A percentile compares a stretch with the other conserved stretches of the same genome.
Conservation (phyloP, 2,888 invertebrate genomes). For the Leucophora obtusa region DNA sequence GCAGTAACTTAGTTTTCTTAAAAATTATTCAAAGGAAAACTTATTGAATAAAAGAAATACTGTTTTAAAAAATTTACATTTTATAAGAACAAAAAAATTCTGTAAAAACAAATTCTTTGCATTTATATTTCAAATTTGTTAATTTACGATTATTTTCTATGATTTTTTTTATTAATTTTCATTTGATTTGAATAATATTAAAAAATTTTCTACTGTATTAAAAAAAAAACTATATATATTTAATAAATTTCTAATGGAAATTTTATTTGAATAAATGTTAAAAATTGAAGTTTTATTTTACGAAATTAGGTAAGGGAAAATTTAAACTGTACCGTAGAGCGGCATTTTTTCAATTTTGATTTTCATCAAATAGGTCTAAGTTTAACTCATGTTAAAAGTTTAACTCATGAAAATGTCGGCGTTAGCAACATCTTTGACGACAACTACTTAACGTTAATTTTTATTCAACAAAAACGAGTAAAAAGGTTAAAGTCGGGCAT, state of each 20-base stretch:
- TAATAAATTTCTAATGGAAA: constrained; percentile 66
- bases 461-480: too few relatives aligned
- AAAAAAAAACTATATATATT: constrained; percentile 43
- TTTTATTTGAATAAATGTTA: constrained; percentile 64
- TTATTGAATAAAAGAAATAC: constrained; percentile 7
- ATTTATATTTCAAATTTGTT: constrained; percentile 50
- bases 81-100: neutral
- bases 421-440: too few relatives aligned
- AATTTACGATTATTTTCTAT: constrained; percentile 12
- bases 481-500: too few relatives aligned
- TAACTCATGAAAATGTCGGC: too few relatives aligned
- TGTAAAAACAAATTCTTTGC: constrained; percentile 28
- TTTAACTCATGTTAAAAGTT: too few relatives aligned
- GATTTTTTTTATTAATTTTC: constrained; percentile 23
- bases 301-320: too few relatives aligned
- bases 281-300: constrained; percentile 50
- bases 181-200: neutral
- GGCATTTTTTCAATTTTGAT: too few relatives aligned
- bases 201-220: constrained; percentile 54
- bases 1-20: constrained; percentile 60
- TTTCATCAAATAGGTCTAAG: too few relatives aligned
- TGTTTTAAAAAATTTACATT: constrained; percentile 16
- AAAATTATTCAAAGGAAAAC: constrained; percentile 17
- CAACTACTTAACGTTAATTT: too few relatives aligned
- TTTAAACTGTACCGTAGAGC: too few relatives aligned